A percentile compares a stretch with the other conserved stretches of the same genome.
These are phyloP conservation scores for Xiphophorus birchmanni DNA, from an alignment of 2,797 vertebrate species.

Conservation along the genomic window DNA sequence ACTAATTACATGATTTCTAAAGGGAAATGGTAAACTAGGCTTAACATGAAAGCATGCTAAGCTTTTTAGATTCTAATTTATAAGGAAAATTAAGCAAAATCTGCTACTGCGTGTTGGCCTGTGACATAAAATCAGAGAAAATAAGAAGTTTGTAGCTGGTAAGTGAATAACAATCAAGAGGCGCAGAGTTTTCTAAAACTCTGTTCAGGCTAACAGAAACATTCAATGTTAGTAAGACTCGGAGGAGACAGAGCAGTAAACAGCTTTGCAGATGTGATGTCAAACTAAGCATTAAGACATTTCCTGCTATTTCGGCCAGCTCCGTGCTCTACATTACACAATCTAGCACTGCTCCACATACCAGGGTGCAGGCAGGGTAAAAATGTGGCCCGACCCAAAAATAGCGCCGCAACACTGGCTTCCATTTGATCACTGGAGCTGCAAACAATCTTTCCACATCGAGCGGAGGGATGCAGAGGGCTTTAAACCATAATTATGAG, in stretches of 20 bases:
- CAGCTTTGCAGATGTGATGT: constrained; percentile 36
- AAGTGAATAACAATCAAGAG: background rate
- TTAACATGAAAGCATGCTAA: background rate
- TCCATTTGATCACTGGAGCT: constrained; percentile 56
- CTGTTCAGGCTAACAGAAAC: background rate
- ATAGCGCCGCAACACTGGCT: constrained; percentile 61
- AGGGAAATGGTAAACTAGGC: background rate
- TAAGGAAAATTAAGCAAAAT: background rate
- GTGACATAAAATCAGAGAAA: background rate
- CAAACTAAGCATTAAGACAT: constrained; percentile 27
- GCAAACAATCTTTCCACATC: constrained; percentile 56
- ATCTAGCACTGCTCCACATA: constrained; percentile 63
- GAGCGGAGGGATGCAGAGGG: constrained; percentile 25
- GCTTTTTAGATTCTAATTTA: background rate
- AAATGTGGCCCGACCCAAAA: constrained; percentile 68
- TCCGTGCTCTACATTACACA: constrained; percentile 55
- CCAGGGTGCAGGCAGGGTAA: constrained; percentile 65
- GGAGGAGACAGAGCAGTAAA: background rate
- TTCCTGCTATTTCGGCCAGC: constrained; percentile 41
- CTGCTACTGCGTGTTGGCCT: too few relatives aligned
- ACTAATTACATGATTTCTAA: background rate
- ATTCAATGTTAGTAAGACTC: constrained; percentile 21
- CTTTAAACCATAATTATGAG: constrained; percentile 28
- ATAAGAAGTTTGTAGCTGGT: background rate
- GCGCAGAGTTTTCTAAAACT: background rate